These are phyloP conservation scores for Cheilosia pagana DNA, from an alignment of 2,888 invertebrate genomes.

Conservation along the genomic window DNA sequence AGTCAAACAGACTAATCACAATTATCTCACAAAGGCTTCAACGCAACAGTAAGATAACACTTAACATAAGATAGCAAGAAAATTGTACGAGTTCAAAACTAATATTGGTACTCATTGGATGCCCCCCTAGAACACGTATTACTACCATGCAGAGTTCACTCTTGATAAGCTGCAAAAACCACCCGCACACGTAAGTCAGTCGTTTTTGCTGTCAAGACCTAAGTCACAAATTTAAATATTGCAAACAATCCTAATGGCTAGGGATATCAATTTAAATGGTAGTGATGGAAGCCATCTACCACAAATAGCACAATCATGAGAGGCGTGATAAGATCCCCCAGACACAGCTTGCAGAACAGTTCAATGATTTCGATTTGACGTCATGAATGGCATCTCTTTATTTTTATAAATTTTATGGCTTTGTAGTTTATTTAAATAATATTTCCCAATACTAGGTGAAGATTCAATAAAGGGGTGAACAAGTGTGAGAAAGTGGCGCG, in stretches of 20 bases:
- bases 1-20: no score
- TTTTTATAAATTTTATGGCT: neutral
- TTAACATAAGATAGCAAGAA: neutral
- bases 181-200: neutral
- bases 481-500: slow-evolving; percentile 16
- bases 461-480: slow-evolving; percentile 1
- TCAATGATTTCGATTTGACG: slow-evolving; percentile 14
- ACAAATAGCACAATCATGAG: neutral
- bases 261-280: neutral
- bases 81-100: neutral
- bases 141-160: neutral
- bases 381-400: neutral
- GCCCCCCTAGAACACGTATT: neutral
- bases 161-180: slow-evolving; percentile 9
- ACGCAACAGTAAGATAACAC: neutral
- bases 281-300: neutral
- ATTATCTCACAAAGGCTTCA: slow-evolving; percentile 1
- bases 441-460: neutral
- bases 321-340: slow-evolving; percentile 12
- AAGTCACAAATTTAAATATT: slow-evolving; percentile 28
- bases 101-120: neutral
- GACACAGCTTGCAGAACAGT: slow-evolving; percentile 4
- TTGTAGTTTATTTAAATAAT: neutral
- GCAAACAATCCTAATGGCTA: neutral
- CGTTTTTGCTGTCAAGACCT: neutral